Base-by-base conservation (phyloP, 2,888 invertebrate genomes). In the Idaea biselata region DNA sequence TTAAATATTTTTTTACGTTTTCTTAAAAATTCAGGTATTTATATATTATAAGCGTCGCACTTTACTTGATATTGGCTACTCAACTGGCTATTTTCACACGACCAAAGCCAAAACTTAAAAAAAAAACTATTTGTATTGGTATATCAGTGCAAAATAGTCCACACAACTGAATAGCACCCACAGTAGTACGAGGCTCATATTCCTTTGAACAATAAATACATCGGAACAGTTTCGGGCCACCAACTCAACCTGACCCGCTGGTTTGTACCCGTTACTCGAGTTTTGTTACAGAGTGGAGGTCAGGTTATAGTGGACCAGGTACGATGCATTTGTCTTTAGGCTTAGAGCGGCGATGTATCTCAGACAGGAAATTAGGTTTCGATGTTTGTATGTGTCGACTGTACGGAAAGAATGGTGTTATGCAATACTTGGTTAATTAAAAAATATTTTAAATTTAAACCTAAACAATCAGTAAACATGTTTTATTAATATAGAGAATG, bases 351-450 rank as follows among this genome's bases (percentile, higher is more conserved):
- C 73, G 76, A 74, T 82, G 83, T 88, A 90, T 88, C 90, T 90
- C 86, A 90, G 91, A 90, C 90, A 89, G 91, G 91, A 91, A 91
- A 91, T 91, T 91, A 91, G 89, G 90, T 91, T 91, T 91, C 86
- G 85, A 84, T 86, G 87, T 89, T 87, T 87, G 87, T 84, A 85
- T 84, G 82, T 80, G 80, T 69, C 71, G 69, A 70, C 72, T 76
- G 73, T 78, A 78, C 14, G 11, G 81, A 80, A 73, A 72, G 77
- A 83, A 81, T 66, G 74, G 78, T 33, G 67, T 70, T 78, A 79
- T 83, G 79, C 73, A 57, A 60, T 54, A 73, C 44, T 58, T 17
- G 61, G 53, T n/a, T 55, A 67, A 4, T 58, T 3, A 58, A 4
- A 11, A 58, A 31, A 17, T 58, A 54, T 25, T 16, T 1, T 25